Conservation (phyloP, 2,797 vertebrate species). For the Oreochromis grahami region DNA sequence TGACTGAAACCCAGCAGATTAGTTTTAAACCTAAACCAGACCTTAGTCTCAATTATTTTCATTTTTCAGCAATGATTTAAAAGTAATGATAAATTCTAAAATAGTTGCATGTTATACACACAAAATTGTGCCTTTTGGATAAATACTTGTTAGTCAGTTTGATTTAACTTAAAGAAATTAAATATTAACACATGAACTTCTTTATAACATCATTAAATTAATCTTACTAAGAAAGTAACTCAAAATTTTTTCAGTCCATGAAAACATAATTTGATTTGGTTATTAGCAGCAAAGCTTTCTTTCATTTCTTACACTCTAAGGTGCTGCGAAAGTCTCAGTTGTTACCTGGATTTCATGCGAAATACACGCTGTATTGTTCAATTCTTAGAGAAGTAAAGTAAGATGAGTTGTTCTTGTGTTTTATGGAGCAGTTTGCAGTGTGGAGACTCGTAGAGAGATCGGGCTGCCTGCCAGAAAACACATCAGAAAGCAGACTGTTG, state of each 20-base stretch:
- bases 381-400: not conserved
- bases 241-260: not conserved
- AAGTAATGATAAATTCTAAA: not conserved
- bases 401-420: not conserved
- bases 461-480: not conserved
- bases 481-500: not conserved
- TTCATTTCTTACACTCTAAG: not conserved
- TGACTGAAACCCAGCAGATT: not conserved
- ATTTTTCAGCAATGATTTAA: not conserved
- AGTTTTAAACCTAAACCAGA: not conserved
- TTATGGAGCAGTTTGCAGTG: not conserved
- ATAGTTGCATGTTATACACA: not conserved
- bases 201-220: not conserved
- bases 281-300: not conserved
- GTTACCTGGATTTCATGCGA: not conserved
- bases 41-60: not conserved
- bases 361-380: not conserved
- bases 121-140: not conserved
- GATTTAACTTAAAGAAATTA: not conserved
- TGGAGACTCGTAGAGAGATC: not conserved
- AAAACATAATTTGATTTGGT: not conserved
- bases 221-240: not conserved
- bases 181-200: no score
- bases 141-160: not conserved
- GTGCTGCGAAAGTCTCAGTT: not conserved